These are phyloP conservation scores for Glyptemys insculpta DNA, from an alignment of 2,797 vertebrate genomes.

Conservation along the genomic window DNA sequence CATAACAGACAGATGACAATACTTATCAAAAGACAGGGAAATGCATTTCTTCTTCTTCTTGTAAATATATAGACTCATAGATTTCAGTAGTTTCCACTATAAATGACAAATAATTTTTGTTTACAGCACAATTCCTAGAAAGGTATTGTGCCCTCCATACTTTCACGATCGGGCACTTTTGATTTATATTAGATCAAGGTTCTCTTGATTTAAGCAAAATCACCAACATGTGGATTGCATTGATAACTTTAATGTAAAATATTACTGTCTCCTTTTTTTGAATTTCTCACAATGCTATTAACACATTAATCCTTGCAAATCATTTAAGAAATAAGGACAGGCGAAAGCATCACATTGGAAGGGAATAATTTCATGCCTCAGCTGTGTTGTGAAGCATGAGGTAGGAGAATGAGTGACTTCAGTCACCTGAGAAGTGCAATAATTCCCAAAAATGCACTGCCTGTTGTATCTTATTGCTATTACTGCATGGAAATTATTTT, in stretches of 20 bases:
- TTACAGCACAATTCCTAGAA: not conserved
- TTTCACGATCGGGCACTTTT: not conserved
- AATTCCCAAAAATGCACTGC: conserved; percentile 43
- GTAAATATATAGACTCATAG: not conserved
- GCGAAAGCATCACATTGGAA: conserved; percentile 26
- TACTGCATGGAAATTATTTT: conserved; percentile 46
- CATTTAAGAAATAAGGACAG: conserved; percentile 49
- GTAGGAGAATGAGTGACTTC: conserved; percentile 54
- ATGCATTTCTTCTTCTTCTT: not conserved
- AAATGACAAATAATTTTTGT: not conserved
- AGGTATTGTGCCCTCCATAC: not conserved
- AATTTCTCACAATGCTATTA: conserved; percentile 55
- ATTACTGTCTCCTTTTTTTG: not conserved
- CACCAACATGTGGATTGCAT: conserved; percentile 38
- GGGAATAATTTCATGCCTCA: conserved; percentile 64
- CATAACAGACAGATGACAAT: conserved; percentile 37
- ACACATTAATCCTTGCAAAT: conserved; percentile 64
- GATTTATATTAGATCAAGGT: not conserved
- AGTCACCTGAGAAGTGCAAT: conserved; percentile 45
- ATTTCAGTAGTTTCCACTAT: not conserved
- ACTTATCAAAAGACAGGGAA: not conserved
- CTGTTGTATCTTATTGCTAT: conserved; percentile 45
- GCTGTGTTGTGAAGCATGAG: conserved; percentile 54
- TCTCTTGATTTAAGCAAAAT: conserved; percentile 29
- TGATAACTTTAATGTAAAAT: conserved; percentile 51